Evolutionary conservation across 2,797 vertebrate genomes (phyloP).

Genomic region (Betta splendens): DNA sequence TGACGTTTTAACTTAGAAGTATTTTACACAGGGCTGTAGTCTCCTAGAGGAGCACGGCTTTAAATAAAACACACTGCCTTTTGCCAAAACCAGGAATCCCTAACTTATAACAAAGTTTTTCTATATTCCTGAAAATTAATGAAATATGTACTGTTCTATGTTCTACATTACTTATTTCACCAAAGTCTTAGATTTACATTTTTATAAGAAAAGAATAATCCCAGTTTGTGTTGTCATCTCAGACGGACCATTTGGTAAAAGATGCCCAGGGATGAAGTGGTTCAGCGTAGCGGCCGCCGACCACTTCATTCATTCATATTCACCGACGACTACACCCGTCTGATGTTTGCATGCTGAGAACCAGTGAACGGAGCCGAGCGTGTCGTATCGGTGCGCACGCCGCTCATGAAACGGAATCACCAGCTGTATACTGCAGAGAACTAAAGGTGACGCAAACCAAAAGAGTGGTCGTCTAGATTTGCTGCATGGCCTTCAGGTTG

Average conservation of each 20-base stretch:
- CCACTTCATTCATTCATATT: not conserved
- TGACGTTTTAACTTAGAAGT: constrained; percentile 1
- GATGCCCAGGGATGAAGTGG: constrained; percentile 12
- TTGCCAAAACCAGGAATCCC: not conserved
- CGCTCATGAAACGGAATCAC: not conserved
- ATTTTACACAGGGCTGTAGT: not conserved
- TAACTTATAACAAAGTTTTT: constrained; percentile 3
- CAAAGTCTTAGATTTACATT: not conserved
- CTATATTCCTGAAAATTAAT: too few species aligned
- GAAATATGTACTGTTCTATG: too few species aligned
- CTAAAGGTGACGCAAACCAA: constrained; percentile 12
- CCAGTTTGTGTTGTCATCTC: not conserved
- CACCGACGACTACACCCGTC: constrained; percentile 13
- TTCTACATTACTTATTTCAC: not conserved
- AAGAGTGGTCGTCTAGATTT: constrained; percentile 76
- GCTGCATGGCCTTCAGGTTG: constrained; percentile 89
- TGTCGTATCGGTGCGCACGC: constrained; percentile 22
- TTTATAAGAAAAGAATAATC: not conserved
- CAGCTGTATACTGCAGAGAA: constrained; percentile 10
- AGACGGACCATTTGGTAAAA: constrained; percentile 26
- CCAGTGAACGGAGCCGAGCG: constrained; percentile 11
- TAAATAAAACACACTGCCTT: constrained; percentile 18
- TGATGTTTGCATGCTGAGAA: constrained; percentile 26
- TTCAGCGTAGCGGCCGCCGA: constrained; percentile 7
- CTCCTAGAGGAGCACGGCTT: not conserved